Percentiles rank a stretch among this genome's conserved stretches.
These are phyloP conservation scores for Lasius fuliginosus DNA, from an alignment of 2,888 invertebrate species.

Conservation along the genomic window DNA sequence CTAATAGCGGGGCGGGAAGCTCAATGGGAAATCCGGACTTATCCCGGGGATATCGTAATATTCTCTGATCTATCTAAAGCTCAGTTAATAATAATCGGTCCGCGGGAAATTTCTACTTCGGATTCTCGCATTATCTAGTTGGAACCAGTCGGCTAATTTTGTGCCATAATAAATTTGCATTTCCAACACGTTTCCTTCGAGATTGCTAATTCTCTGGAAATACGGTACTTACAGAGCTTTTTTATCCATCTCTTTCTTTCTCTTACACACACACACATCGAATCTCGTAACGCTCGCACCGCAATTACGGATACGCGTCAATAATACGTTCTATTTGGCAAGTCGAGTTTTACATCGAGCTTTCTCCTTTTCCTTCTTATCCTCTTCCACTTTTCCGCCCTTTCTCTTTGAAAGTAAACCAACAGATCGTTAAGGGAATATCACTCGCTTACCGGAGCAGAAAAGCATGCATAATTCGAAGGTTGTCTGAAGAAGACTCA, in stretches of 20 bases:
- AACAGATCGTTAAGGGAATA: constrained; percentile 67
- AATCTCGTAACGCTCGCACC: background rate
- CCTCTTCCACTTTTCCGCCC: background rate
- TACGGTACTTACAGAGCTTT: background rate
- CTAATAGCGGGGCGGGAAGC: background rate
- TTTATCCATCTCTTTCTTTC: background rate
- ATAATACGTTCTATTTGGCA: constrained; percentile 13
- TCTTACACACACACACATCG: background rate
- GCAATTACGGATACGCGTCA: background rate
- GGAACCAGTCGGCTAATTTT: constrained; percentile 23
- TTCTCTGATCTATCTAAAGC: constrained; percentile 39
- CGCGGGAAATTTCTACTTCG: constrained; percentile 2
- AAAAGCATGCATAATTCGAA: constrained; percentile 65
- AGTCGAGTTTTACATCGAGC: background rate
- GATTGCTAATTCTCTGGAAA: constrained; percentile 26
- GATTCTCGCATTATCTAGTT: background rate
- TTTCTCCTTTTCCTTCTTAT: background rate
- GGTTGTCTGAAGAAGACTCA: constrained; percentile 23
- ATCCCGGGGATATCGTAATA: constrained; percentile 44
- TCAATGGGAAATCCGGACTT: constrained; percentile 20
- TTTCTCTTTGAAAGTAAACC: constrained; percentile 51
- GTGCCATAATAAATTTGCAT: constrained; percentile 43
- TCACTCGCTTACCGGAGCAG: constrained; percentile 60
- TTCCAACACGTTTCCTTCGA: constrained; percentile 1
- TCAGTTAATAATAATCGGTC: constrained; percentile 43